Conservation (phyloP, 2,888 invertebrate genomes). For the Spodoptera exigua region DNA sequence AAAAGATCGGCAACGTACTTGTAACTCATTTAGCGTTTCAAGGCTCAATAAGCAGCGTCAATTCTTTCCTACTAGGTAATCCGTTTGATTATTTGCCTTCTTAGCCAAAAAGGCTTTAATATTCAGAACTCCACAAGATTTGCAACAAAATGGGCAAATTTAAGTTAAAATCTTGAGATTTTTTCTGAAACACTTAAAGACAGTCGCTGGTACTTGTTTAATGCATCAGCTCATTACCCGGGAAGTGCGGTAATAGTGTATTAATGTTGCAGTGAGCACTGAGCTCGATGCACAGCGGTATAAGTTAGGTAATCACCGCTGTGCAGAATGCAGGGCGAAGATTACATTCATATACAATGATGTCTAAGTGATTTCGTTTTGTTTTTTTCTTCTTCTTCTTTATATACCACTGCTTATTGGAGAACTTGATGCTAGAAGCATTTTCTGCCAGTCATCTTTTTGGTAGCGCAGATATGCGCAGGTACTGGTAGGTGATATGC, state of each 20-base stretch:
- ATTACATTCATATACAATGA: slow-evolving; percentile 32
- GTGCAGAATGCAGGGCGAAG: slow-evolving; percentile 12
- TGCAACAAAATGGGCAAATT: too few species aligned
- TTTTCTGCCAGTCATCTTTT: too few species aligned
- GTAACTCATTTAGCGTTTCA: too few species aligned
- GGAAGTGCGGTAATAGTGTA: slow-evolving; percentile 21
- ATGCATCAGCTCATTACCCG: slow-evolving; percentile 31
- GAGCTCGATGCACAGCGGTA: slow-evolving; percentile 11
- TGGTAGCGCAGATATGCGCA: too few species aligned
- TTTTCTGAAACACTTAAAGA: neutral
- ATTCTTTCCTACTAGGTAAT: too few species aligned
- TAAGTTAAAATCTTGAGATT: neutral
- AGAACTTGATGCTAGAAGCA: too few species aligned
- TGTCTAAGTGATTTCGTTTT: slow-evolving; percentile 3
- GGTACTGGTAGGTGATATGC: too few species aligned
- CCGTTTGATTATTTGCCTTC: too few species aligned
- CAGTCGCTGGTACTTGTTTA: slow-evolving; percentile 6
- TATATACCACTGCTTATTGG: neutral
- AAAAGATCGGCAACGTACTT: too few species aligned
- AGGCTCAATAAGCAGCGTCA: too few species aligned
- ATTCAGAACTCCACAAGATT: too few species aligned
- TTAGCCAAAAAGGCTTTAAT: too few species aligned
- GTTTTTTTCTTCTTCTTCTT: neutral
- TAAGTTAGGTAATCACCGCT: slow-evolving; percentile 48
- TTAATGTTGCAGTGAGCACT: slow-evolving; percentile 44